Conservation (phyloP, 1,140 invertebrate genomes). For the Portunus trituberculatus region DNA sequence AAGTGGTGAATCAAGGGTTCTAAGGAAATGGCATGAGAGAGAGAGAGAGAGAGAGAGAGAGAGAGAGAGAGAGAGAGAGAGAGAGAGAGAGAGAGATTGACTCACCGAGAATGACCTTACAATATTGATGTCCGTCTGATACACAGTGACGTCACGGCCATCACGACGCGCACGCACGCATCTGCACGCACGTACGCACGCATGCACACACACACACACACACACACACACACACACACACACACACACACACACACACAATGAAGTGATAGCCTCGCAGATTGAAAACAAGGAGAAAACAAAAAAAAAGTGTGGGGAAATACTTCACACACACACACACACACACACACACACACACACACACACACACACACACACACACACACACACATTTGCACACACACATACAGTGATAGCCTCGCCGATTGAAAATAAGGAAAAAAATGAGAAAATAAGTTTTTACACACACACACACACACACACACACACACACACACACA, state of each 20-base stretch:
- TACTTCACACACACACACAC: neutral
- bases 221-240: constrained; percentile 20
- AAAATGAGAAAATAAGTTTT: neutral
- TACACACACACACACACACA: neutral
- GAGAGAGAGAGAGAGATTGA: constrained; percentile 16
- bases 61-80: neutral
- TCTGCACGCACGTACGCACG: too few species aligned
- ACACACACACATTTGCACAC: neutral
- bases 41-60: too few species aligned
- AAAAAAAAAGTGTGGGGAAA: neutral
- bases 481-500: constrained; percentile 11
- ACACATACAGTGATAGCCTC: constrained; percentile 8
- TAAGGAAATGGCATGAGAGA: too few species aligned
- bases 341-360: neutral
- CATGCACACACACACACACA: neutral
- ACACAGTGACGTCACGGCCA: neutral
- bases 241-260: constrained; percentile 13
- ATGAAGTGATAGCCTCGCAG: neutral
- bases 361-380: neutral
- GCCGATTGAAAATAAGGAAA: neutral
- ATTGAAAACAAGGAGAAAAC: neutral
- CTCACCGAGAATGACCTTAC: neutral
- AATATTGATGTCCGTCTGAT: neutral
- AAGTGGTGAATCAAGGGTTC: too few species aligned
- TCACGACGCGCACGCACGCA: too few species aligned